Conservation (phyloP, 37 sponge, comb jelly and placozoan genomes). For the Mnemiopsis leidyi region DNA sequence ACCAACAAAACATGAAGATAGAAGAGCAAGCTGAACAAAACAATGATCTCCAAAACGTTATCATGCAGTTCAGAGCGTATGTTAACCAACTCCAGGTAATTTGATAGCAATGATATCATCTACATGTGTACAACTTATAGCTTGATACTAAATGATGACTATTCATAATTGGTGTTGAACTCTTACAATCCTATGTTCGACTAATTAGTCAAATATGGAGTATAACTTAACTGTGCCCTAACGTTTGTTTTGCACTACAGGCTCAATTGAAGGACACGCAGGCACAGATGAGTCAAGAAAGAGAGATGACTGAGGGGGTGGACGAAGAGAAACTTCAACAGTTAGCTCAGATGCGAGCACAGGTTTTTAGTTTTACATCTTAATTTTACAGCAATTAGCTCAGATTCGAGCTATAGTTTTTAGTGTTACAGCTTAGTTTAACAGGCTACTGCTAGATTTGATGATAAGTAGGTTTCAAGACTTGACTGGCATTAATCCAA, state of each 20-base stretch:
- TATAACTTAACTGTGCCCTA: neutral
- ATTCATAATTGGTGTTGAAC: too few species aligned
- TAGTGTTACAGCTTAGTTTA: too few species aligned
- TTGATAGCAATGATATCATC: neutral
- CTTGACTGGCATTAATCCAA: too few species aligned
- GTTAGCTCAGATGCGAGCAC: constrained; percentile 37
- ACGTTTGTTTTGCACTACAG: too few species aligned
- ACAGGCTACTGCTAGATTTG: too few species aligned
- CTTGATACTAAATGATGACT: too few species aligned
- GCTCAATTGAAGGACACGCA: constrained; percentile 55
- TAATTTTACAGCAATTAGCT: too few species aligned
- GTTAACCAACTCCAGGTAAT: constrained; percentile 49
- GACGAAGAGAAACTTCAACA: constrained; percentile 33
- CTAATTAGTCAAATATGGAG: neutral
- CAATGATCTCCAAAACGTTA: constrained; percentile 28
- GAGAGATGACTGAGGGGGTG: neutral
- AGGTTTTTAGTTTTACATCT: too few species aligned
- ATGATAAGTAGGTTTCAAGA: too few species aligned
- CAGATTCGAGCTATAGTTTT: too few species aligned
- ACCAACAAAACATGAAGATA: constrained; percentile 24
- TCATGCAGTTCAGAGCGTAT: constrained; percentile 63
- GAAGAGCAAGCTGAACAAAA: constrained; percentile 14
- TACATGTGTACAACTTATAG: too few species aligned
- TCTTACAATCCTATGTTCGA: neutral
- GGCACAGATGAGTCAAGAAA: constrained; percentile 14